Percentiles rank a stretch among this genome's conserved stretches.
These are phyloP conservation scores for Melanotaenia duboulayi DNA, from an alignment of 2,113 vertebrate genomes.

Conservation along the genomic window DNA sequence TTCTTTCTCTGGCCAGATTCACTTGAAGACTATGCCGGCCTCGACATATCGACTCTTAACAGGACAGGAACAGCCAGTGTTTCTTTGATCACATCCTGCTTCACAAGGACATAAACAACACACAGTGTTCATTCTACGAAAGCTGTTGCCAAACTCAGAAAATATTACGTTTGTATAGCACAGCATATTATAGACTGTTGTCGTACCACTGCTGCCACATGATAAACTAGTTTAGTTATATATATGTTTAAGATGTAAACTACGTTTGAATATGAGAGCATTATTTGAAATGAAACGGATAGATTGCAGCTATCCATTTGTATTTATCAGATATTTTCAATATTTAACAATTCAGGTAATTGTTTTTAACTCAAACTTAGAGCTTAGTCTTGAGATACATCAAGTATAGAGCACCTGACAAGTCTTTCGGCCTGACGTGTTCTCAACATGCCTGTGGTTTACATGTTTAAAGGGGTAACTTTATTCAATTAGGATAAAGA, in stretches of 20 bases:
- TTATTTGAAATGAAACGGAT: constrained; percentile 50
- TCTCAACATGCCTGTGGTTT: constrained; percentile 50
- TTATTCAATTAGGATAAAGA: constrained; percentile 27
- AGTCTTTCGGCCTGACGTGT: constrained; percentile 33
- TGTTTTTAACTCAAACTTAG: constrained; percentile 35
- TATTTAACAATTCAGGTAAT: constrained; percentile 28
- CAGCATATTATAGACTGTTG: constrained; percentile 40
- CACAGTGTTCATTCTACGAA: constrained; percentile 40
- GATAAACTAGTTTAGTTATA: constrained; percentile 26
- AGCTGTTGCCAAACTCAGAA: constrained; percentile 58
- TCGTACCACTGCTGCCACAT: constrained; percentile 38
- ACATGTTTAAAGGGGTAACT: constrained; percentile 12
- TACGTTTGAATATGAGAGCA: constrained; percentile 25
- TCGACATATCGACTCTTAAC: constrained; percentile 95
- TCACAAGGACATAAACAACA: constrained; percentile 21
- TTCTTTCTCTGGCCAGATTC: constrained; percentile 82
- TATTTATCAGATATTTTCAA: constrained; percentile 64
- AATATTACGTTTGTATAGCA: constrained; percentile 57
- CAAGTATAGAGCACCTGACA: background rate
- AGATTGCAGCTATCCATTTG: constrained; percentile 26
- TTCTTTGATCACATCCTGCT: constrained; percentile 80
- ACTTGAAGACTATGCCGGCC: constrained; percentile 96
- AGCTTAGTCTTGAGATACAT: constrained; percentile 9
- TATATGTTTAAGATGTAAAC: constrained; percentile 54
- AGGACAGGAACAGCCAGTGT: constrained; percentile 93